Percentiles rank a stretch among this genome's conserved stretches.
Conservation (phyloP, 2,888 invertebrate genomes). For the Epicampocera succincta region DNA sequence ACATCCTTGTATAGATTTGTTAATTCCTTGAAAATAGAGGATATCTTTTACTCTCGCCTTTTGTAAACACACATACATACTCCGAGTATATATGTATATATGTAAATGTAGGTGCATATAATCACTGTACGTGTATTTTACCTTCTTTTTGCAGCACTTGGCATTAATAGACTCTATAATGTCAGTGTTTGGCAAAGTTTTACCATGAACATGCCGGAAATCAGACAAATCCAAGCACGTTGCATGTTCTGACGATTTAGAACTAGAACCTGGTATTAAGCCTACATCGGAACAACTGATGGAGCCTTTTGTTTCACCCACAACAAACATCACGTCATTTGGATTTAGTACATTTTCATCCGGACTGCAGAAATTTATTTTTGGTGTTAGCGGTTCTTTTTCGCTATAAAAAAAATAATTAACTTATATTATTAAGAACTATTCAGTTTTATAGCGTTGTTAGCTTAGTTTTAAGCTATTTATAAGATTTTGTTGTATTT, state of each 20-base stretch:
- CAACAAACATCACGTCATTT: constrained; percentile 74
- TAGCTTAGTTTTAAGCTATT: too few relatives aligned
- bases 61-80: neutral
- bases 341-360: constrained; percentile 72
- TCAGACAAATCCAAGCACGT: constrained; percentile 75
- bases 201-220: constrained; percentile 72
- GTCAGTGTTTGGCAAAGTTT: constrained; percentile 68
- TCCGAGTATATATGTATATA: too few relatives aligned
- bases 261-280: constrained; percentile 55
- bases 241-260: constrained; percentile 65
- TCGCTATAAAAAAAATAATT: constrained; percentile 39
- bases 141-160: constrained; percentile 71
- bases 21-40: constrained; percentile 53
- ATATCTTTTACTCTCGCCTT: neutral
- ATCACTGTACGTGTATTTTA: constrained; percentile 18
- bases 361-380: constrained; percentile 67
- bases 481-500: too few relatives aligned
- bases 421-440: neutral
- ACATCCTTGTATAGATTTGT: constrained; percentile 66
- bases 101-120: too few relatives aligned
- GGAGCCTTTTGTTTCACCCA: constrained; percentile 71
- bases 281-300: constrained; percentile 70
- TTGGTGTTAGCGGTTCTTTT: neutral
- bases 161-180: constrained; percentile 41
- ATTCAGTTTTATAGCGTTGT: too few relatives aligned